phyloP scores from a whole-genome alignment of 2,113 vertebrate genomes.

The Atractosteus spatula region DNA sequence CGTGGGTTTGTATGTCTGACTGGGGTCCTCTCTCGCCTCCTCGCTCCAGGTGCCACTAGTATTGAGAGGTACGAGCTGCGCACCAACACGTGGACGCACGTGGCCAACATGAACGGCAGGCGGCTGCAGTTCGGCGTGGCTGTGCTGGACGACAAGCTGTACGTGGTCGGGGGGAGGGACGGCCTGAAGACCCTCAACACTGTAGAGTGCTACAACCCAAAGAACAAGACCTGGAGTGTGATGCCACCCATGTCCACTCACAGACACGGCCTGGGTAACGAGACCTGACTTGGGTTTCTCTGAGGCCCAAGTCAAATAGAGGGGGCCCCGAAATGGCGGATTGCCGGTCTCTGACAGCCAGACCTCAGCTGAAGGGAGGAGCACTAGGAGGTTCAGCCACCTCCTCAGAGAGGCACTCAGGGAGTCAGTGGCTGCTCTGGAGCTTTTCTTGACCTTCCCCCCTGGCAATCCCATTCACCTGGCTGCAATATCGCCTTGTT shows the following conservation, averaged over 20 bases:
- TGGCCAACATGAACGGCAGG: conserved; percentile 94
- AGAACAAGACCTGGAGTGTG: conserved; percentile 92
- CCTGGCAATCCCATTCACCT: too few relatives aligned
- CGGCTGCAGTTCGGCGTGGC: conserved; percentile 93
- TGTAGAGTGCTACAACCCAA: conserved; percentile 95
- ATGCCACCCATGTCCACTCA: conserved; percentile 98
- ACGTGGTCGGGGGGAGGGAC: conserved; percentile 93
- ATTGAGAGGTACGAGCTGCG: conserved; percentile 97
- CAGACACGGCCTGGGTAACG: conserved; percentile 89
- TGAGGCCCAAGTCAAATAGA: too few relatives aligned
- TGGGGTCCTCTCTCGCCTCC: not conserved
- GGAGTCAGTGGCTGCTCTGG: too few relatives aligned
- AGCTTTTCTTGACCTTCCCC: too few relatives aligned
- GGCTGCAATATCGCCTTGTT: too few relatives aligned
- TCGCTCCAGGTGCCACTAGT: conserved; percentile 83
- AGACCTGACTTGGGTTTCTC: not conserved
- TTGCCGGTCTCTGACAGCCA: too few relatives aligned
- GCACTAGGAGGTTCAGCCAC: too few relatives aligned
- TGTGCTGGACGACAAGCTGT: conserved; percentile 87
- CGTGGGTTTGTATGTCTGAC: too few relatives aligned
- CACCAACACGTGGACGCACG: conserved; percentile 88
- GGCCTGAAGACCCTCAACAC: conserved; percentile 96
- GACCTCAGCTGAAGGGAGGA: too few relatives aligned
- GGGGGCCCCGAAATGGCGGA: too few relatives aligned
- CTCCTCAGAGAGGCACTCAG: too few relatives aligned